Percentiles rank a stretch among this genome's conserved stretches.
These are phyloP conservation scores for Lithobates pipiens DNA, from an alignment of 2,797 vertebrate genomes.

Conservation along the genomic window DNA sequence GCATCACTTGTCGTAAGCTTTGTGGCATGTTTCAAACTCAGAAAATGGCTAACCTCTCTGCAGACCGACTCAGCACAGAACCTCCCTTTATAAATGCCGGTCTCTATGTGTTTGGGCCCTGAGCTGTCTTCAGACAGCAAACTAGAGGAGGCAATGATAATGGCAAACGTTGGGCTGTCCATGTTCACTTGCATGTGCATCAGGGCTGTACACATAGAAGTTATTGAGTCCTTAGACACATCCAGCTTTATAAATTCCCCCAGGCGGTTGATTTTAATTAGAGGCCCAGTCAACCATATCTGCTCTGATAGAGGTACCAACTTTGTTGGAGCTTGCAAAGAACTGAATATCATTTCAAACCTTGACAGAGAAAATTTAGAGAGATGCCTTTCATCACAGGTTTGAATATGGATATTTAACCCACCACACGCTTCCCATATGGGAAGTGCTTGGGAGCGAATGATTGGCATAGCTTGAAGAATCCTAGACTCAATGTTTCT, in stretches of 20 bases:
- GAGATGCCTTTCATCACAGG: not conserved
- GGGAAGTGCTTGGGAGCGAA: not conserved
- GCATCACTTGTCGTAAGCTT: slow-evolving; percentile 16
- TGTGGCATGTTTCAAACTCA: no score
- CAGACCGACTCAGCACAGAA: no score
- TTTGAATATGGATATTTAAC: slow-evolving; percentile 49
- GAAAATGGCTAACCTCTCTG: no score
- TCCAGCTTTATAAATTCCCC: not conserved
- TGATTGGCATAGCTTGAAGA: not conserved
- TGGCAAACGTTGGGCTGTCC: no score
- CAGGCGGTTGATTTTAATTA: not conserved
- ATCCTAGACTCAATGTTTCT: slow-evolving; percentile 7
- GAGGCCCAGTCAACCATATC: not conserved
- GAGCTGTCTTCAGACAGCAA: no score
- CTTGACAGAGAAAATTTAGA: no score
- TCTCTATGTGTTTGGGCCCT: no score
- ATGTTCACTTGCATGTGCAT: not conserved
- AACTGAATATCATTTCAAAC: not conserved
- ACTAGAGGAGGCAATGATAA: no score
- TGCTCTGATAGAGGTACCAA: not conserved
- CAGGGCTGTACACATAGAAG: not conserved
- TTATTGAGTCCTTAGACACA: not conserved
- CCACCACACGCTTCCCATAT: slow-evolving; percentile 14
- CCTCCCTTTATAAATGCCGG: no score
- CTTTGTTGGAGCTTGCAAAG: not conserved